A percentile compares a stretch with the other conserved stretches of the same genome.
Conservation (phyloP, 2,113 vertebrate genomes). For the Oxyura jamaicensis region DNA sequence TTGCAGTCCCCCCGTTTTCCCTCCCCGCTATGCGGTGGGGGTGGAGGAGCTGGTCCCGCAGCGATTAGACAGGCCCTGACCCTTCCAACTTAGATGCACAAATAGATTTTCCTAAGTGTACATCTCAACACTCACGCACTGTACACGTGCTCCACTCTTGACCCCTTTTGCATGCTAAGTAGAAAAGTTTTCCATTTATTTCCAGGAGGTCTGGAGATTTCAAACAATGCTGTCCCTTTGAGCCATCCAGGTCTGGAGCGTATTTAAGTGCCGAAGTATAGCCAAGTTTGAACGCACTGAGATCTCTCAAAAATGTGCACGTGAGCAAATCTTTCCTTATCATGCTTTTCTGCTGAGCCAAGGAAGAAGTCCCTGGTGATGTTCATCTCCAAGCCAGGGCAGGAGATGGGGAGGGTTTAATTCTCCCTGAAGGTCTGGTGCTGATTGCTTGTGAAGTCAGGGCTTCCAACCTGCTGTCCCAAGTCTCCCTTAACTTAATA, state of each 20-base stretch:
- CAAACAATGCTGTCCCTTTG: conserved; percentile 28
- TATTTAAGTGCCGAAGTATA: conserved; percentile 27
- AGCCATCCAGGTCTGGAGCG: conserved; percentile 60
- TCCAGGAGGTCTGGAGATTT: conserved; percentile 61
- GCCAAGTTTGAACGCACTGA: conserved; percentile 45
- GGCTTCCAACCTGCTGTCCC: not conserved
- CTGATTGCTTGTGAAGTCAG: not conserved
- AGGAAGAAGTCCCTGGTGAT: not conserved
- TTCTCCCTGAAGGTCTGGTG: not conserved
- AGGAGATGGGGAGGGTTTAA: not conserved
- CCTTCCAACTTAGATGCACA: not conserved
- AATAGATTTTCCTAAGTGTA: not conserved
- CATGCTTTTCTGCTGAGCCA: not conserved
- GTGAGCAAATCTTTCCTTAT: conserved; percentile 37
- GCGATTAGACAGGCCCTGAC: not conserved
- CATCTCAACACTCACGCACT: not conserved
- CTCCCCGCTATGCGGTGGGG: not conserved
- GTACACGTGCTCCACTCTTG: not conserved
- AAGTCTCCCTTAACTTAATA: not conserved
- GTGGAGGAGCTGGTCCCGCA: not conserved
- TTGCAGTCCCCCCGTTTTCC: not conserved
- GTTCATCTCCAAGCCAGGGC: not conserved
- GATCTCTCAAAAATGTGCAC: conserved; percentile 22
- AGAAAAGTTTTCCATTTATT: conserved; percentile 19
- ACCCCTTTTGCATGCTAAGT: not conserved